Conservation (phyloP, 2,113 vertebrate genomes). For the Dendropsophus ebraccatus region DNA sequence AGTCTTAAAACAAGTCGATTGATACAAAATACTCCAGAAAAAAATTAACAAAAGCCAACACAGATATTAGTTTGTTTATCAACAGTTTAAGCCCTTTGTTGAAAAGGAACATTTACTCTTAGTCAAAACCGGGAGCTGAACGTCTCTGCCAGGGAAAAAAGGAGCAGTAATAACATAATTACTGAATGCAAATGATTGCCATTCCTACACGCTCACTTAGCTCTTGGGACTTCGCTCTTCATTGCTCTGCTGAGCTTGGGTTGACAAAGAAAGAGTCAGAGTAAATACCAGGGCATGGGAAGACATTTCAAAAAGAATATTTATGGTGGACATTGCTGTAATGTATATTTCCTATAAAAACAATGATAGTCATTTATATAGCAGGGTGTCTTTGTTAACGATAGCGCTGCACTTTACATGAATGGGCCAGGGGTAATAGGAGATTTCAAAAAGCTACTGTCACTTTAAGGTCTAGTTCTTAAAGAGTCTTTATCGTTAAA, state of each 20-base stretch:
- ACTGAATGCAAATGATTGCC: conserved; percentile 27
- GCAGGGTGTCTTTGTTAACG: not conserved
- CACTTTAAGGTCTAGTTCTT: too few species aligned
- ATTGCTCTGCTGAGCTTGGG: conserved; percentile 62
- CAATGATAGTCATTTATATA: not conserved
- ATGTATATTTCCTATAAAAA: not conserved
- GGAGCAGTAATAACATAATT: conserved; percentile 47
- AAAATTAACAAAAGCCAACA: conserved; percentile 63
- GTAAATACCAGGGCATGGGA: not conserved
- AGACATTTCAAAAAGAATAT: not conserved
- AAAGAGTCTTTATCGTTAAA: too few species aligned
- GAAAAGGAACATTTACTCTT: conserved; percentile 46
- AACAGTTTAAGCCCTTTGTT: conserved; percentile 53
- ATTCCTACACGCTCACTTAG: conserved; percentile 51
- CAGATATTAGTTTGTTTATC: conserved; percentile 59
- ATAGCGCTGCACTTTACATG: not conserved
- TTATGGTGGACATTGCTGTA: not conserved
- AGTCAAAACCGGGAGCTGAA: conserved; percentile 6
- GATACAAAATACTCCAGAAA: conserved; percentile 58
- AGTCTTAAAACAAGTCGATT: conserved; percentile 56
- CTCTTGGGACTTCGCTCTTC: conserved; percentile 62
- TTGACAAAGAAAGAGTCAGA: conserved; percentile 13
- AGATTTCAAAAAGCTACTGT: too few species aligned
- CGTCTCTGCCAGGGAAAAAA: conserved; percentile 18
- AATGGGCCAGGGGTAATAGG: too few species aligned